These are phyloP conservation scores for Crenuchus spilurus DNA, from an alignment of 2,797 vertebrate genomes.

Conservation along the genomic window DNA sequence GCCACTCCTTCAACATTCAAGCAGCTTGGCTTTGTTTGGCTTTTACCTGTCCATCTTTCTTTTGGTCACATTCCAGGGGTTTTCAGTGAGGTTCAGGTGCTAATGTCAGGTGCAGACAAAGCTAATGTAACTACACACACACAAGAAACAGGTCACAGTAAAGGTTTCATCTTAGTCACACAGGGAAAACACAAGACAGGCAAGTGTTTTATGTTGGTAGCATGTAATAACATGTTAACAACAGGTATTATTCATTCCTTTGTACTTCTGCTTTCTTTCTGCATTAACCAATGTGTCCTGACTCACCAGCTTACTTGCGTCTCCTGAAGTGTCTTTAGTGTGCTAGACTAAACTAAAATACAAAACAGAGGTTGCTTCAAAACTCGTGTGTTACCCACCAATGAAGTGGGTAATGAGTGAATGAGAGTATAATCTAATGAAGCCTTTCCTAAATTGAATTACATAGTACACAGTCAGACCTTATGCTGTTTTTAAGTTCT, in stretches of 20 bases:
- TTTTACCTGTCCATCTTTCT: no score
- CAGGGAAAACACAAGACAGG: not conserved
- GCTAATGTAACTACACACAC: no score
- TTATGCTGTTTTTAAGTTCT: slow-evolving; percentile 5
- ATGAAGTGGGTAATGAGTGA: no score
- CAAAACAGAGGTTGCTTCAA: not conserved
- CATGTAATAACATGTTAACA: not conserved
- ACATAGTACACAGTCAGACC: not conserved
- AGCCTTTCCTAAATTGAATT: not conserved
- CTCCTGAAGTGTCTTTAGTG: not conserved
- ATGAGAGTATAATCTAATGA: not conserved
- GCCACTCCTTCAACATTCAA: no score
- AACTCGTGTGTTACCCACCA: no score
- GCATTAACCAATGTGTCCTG: not conserved
- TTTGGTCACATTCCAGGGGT: no score
- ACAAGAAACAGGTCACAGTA: no score
- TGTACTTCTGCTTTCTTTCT: not conserved
- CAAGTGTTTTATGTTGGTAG: not conserved
- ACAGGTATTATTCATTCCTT: not conserved
- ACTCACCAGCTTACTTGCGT: not conserved
- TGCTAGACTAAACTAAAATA: not conserved
- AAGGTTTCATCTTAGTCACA: not conserved
- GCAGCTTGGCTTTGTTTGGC: no score
- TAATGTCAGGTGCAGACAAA: no score
- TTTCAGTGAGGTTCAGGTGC: no score